These are phyloP conservation scores for Palythoa heliodiscus DNA, from an alignment of 92 coral and sea anemone species.

Conservation along the genomic window DNA sequence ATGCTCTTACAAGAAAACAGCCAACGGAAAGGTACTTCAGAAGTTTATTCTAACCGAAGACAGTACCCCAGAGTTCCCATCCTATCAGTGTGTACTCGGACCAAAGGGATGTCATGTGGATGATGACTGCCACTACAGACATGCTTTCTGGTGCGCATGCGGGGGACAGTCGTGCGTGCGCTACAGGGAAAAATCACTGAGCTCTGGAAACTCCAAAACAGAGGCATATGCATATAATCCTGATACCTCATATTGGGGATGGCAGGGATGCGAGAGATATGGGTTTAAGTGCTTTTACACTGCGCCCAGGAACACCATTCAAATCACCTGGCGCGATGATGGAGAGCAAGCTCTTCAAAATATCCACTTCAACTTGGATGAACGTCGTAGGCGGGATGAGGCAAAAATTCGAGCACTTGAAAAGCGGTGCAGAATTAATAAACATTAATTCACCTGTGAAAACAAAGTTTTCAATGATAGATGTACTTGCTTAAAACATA, in stretches of 20 bases:
- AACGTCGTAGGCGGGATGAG: conserved; percentile 14
- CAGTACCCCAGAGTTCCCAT: conserved; percentile 24
- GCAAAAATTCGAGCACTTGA: conserved; percentile 13
- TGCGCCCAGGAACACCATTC: conserved; percentile 7
- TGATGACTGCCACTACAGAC: conserved; percentile 49
- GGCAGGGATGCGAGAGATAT: conserved; percentile 12
- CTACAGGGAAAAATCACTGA: not conserved
- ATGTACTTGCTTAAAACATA: not conserved
- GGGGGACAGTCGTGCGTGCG: conserved; percentile 6
- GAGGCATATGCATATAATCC: not conserved
- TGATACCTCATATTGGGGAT: not conserved
- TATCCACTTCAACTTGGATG: not conserved
- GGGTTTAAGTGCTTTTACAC: conserved; percentile 9
- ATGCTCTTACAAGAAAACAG: conserved; percentile 17
- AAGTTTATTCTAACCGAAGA: conserved; percentile 39
- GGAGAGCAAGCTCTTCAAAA: not conserved
- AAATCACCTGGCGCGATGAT: conserved; percentile 17
- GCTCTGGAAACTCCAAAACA: not conserved
- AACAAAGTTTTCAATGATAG: not conserved
- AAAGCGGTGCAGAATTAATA: not conserved
- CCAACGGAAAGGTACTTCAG: conserved; percentile 19
- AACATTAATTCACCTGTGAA: not conserved
- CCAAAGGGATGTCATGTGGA: conserved; percentile 20
- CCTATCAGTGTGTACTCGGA: no score
- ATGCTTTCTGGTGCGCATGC: conserved; percentile 39